Conservation (phyloP, 2,797 vertebrate genomes). For the Crenuchus spilurus region DNA sequence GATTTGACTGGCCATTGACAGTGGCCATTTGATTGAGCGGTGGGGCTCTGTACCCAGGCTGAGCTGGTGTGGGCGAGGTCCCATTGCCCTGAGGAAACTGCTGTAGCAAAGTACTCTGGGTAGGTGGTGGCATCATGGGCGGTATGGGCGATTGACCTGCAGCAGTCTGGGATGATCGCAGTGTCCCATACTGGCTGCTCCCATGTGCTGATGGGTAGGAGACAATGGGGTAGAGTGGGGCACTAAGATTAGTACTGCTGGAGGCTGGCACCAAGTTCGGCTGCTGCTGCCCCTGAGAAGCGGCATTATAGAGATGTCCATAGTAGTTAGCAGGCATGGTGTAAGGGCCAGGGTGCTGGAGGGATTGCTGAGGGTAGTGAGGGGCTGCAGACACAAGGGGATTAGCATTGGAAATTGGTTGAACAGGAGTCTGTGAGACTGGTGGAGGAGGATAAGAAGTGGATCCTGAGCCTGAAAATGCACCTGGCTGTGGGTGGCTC, state of each 20-base stretch:
- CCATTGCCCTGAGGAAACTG: constrained; percentile 75
- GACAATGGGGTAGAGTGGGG: constrained; percentile 78
- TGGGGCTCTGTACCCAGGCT: constrained; percentile 68
- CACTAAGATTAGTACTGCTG: constrained; percentile 60
- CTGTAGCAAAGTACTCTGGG: constrained; percentile 42
- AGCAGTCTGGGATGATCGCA: constrained; percentile 78
- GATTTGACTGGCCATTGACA: constrained; percentile 77
- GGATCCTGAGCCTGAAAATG: constrained; percentile 65
- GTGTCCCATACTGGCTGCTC: constrained; percentile 79
- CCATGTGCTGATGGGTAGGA: constrained; percentile 81
- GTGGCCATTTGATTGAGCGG: constrained; percentile 63
- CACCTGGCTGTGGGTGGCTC: constrained; percentile 75
- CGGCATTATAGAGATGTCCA: constrained; percentile 65
- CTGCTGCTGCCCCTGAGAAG: constrained; percentile 81
- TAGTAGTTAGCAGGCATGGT: constrained; percentile 74
- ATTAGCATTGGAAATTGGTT: constrained; percentile 63
- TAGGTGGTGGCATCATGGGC: constrained; percentile 72
- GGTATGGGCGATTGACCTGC: constrained; percentile 65
- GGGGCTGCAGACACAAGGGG: constrained; percentile 62
- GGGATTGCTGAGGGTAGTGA: constrained; percentile 72
- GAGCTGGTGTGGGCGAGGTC: constrained; percentile 61
- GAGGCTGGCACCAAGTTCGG: constrained; percentile 67
- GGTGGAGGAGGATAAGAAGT: constrained; percentile 64
- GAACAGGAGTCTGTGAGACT: constrained; percentile 69
- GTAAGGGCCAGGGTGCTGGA: constrained; percentile 75